A percentile compares a stretch with the other conserved stretches of the same genome.
Evolutionary conservation across 2,113 vertebrate genomes (phyloP).

Genomic region (Ailuropoda melanoleuca): DNA sequence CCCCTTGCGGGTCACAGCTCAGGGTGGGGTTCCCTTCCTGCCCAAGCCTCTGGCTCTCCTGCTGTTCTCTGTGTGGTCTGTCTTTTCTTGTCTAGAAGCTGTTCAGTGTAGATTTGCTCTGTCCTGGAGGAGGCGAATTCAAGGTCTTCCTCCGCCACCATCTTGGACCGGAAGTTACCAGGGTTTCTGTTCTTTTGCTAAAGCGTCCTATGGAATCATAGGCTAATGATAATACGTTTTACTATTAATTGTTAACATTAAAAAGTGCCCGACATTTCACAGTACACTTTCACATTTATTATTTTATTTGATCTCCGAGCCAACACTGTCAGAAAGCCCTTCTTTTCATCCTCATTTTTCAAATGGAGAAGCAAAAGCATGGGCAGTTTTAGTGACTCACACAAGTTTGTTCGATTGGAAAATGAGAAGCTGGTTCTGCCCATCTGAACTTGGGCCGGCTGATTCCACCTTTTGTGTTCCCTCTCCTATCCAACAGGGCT

Average conservation of each 20-base stretch:
- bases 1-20: neutral
- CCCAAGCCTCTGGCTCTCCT: neutral
- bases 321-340: neutral
- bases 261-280: conserved; percentile 35
- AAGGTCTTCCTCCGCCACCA: neutral
- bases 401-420: neutral
- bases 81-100: neutral
- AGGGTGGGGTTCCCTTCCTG: neutral
- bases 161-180: neutral
- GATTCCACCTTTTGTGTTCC: neutral
- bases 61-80: neutral
- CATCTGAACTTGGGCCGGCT: accelerated
- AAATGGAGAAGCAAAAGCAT: neutral
- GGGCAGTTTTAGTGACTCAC: neutral
- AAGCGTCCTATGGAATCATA: neutral
- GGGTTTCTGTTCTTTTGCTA: neutral
- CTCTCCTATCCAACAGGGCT: neutral
- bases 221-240: conserved; percentile 39
- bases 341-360: neutral
- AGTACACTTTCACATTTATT: conserved; percentile 7
- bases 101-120: neutral
- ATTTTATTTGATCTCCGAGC: conserved; percentile 59
- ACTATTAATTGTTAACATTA: conserved; percentile 63
- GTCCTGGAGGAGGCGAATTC: neutral
- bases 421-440: neutral